Evolutionary conservation across 2,113 vertebrate species (phyloP).

Genomic region (Pomatostomus ruficeps): DNA sequence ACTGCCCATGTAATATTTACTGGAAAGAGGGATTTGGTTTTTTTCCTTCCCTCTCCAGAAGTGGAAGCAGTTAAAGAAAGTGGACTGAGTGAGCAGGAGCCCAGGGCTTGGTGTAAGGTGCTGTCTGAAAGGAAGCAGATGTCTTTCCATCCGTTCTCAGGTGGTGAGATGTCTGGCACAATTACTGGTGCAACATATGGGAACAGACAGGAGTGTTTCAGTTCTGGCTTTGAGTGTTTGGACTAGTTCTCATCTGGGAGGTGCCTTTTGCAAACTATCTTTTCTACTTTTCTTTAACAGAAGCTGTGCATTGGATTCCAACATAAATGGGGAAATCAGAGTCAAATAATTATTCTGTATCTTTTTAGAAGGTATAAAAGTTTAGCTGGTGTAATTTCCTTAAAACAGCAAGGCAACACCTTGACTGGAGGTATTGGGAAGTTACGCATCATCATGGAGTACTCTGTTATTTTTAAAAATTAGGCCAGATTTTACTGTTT

Average conservation of each 20-base stretch:
- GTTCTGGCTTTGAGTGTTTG: not conserved
- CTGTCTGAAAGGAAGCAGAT: constrained; percentile 49
- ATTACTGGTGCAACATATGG: not conserved
- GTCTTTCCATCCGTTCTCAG: not conserved
- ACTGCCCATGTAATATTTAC: not conserved
- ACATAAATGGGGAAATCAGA: not conserved
- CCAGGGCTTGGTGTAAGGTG: not conserved
- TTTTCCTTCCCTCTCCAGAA: not conserved
- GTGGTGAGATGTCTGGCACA: constrained; percentile 17
- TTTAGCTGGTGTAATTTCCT: not conserved
- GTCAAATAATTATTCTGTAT: not conserved
- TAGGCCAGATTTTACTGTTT: not conserved
- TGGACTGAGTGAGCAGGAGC: not conserved
- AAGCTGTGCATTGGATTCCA: not conserved
- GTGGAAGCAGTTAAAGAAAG: constrained; percentile 1
- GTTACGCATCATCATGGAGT: fast-evolving
- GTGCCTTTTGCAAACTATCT: not conserved
- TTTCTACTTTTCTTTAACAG: not conserved
- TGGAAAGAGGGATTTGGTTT: not conserved
- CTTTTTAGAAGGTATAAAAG: not conserved
- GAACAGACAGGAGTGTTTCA: not conserved
- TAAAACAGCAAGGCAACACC: not conserved
- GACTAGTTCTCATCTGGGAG: not conserved
- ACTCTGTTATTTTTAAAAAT: not conserved
- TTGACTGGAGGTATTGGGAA: not conserved